These are phyloP conservation scores for Mimas tiliae DNA, from an alignment of 2,888 invertebrate genomes.

Conservation along the genomic window DNA sequence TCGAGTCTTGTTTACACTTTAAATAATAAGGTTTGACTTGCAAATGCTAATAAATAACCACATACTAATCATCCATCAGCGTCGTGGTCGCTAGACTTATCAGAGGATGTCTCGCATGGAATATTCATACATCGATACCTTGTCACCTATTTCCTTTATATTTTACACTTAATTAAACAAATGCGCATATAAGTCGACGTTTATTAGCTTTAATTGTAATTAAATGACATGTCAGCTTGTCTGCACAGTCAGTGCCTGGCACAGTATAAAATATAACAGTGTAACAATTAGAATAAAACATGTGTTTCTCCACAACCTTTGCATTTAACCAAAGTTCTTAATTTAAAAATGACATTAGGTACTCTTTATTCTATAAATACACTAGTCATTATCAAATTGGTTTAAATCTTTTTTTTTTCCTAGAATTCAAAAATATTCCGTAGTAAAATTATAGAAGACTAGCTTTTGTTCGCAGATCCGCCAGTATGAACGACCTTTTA, in stretches of 20 bases:
- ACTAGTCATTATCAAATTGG: no score
- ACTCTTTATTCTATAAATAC: no score
- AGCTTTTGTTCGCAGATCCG: no score
- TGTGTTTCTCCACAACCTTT: not conserved
- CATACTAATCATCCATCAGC: not conserved
- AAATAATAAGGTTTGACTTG: no score
- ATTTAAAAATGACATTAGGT: no score
- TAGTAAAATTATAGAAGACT: no score
- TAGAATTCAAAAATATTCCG: no score
- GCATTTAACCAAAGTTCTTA: not conserved
- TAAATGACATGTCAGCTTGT: not conserved
- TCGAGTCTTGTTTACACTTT: no score
- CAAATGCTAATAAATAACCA: not conserved
- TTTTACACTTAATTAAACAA: conserved; percentile 21
- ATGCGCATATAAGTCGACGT: conserved; percentile 21
- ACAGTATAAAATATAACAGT: not conserved
- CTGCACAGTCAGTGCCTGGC: not conserved
- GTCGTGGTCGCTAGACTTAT: not conserved
- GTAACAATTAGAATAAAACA: not conserved
- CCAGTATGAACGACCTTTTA: no score
- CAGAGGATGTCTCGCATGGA: conserved; percentile 14
- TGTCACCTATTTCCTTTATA: conserved; percentile 18
- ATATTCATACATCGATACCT: conserved; percentile 13
- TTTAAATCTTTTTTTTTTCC: no score
- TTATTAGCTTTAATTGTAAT: conserved; percentile 30